Percentiles rank a stretch among this genome's conserved stretches.
These are phyloP conservation scores for Icerya purchasi DNA, from an alignment of 2,888 invertebrate genomes.

Conservation along the genomic window DNA sequence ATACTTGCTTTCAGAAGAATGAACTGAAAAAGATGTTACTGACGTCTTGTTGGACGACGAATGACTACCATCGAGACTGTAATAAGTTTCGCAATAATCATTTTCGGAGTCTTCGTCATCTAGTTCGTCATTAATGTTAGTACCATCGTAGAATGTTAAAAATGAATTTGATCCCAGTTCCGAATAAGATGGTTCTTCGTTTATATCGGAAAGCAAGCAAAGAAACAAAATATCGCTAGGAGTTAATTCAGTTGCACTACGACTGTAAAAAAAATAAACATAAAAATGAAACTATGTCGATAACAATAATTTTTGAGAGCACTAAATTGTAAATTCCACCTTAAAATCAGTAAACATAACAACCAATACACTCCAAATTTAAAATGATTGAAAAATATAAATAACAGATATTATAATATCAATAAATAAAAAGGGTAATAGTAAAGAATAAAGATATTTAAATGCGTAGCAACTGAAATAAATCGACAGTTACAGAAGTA, in stretches of 20 bases:
- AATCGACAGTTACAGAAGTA: too few relatives aligned
- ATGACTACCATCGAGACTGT: neutral
- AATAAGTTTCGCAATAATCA: neutral
- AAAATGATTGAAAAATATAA: too few relatives aligned
- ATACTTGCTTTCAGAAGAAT: neutral
- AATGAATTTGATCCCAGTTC: constrained; percentile 9
- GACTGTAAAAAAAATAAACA: too few relatives aligned
- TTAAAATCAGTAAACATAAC: too few relatives aligned
- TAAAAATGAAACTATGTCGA: too few relatives aligned
- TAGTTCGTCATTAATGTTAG: neutral
- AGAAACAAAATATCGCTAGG: constrained; percentile 52
- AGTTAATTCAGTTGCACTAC: constrained; percentile 46
- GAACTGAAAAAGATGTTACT: neutral
- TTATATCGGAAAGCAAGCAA: constrained; percentile 31
- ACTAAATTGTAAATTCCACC: too few relatives aligned
- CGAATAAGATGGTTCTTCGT: constrained; percentile 11
- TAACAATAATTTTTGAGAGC: too few relatives aligned
- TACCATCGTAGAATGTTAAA: neutral
- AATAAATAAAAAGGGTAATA: too few relatives aligned
- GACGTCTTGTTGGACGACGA: neutral
- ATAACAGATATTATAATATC: too few relatives aligned
- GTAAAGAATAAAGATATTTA: too few relatives aligned
- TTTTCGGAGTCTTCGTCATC: neutral
- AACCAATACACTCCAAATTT: too few relatives aligned
- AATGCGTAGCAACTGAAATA: too few relatives aligned